These are phyloP conservation scores for Nomada fabriciana DNA, from an alignment of 2,888 invertebrate species.

Conservation along the genomic window DNA sequence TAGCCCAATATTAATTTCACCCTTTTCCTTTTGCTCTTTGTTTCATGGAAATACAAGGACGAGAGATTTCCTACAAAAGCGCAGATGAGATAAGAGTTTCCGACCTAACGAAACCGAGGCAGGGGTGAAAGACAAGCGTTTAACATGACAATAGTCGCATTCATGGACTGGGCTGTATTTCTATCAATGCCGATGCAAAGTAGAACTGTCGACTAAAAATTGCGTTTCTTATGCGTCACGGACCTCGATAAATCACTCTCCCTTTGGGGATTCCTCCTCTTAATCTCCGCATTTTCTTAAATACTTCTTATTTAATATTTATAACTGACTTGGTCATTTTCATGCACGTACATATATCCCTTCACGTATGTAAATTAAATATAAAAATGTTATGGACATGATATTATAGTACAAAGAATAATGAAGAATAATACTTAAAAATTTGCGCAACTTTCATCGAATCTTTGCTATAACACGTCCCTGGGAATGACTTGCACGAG, in stretches of 20 bases:
- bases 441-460: no score
- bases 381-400: no score
- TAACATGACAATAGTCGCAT: conserved; percentile 80
- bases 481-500: no score
- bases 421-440: no score
- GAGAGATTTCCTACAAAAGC: conserved; percentile 55
- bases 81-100: conserved; percentile 59
- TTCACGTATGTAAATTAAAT: no score
- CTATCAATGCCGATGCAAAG: conserved; percentile 67
- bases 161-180: conserved; percentile 10
- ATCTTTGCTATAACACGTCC: no score
- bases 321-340: no score
- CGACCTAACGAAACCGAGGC: conserved; percentile 49
- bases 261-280: conserved; percentile 9
- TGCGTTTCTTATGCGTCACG: conserved; percentile 79
- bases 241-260: conserved; percentile 79
- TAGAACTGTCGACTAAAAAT: conserved; percentile 73
- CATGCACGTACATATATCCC: no score
- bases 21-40: conserved; percentile 37
- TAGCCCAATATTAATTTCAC: conserved; percentile 23
- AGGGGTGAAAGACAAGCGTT: conserved; percentile 53
- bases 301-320: neutral
- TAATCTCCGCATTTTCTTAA: conserved; percentile 13
- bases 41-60: conserved; percentile 48
- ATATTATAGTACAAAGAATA: no score